Evolutionary conservation across 2,888 invertebrate genomes (phyloP).

Genomic region (Melipona bicolor): DNA sequence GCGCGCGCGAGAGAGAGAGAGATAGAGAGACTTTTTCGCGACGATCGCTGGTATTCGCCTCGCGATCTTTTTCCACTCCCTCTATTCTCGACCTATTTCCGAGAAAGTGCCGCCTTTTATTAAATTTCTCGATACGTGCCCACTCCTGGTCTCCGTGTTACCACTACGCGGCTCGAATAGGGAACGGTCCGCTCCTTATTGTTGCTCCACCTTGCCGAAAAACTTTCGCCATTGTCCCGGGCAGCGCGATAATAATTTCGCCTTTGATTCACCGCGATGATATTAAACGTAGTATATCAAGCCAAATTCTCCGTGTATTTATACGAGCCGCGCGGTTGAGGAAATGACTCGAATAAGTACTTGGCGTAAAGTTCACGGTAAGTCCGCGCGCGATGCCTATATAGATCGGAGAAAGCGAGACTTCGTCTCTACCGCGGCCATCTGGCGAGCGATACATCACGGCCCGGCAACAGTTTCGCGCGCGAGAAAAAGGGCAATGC

Average conservation of each 20-base stretch:
- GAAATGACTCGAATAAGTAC: constrained; percentile 9
- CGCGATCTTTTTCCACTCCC: constrained; percentile 33
- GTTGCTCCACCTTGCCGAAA: not conserved
- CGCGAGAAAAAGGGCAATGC: not conserved
- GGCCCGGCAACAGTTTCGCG: not conserved
- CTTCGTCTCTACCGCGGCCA: constrained; percentile 56
- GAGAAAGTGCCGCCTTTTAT: constrained; percentile 50
- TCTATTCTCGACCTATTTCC: constrained; percentile 42
- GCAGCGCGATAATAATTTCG: not conserved
- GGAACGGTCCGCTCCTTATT: not conserved
- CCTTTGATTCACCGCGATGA: not conserved
- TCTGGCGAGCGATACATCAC: constrained; percentile 50
- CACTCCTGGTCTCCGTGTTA: constrained; percentile 30
- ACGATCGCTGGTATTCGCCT: constrained; percentile 32
- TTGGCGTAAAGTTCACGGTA: constrained; percentile 51
- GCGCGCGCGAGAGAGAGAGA: not conserved
- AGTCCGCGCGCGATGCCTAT: not conserved
- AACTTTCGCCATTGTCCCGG: not conserved
- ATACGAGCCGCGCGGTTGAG: too few relatives aligned
- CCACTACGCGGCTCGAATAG: constrained; percentile 34
- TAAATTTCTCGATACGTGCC: constrained; percentile 57
- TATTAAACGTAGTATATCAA: not conserved
- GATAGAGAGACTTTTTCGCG: constrained; percentile 41
- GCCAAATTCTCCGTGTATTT: not conserved
- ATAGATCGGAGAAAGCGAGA: constrained; percentile 49